Conservation (phyloP, 2,888 invertebrate genomes). For the Aproaerema taeniolella region DNA sequence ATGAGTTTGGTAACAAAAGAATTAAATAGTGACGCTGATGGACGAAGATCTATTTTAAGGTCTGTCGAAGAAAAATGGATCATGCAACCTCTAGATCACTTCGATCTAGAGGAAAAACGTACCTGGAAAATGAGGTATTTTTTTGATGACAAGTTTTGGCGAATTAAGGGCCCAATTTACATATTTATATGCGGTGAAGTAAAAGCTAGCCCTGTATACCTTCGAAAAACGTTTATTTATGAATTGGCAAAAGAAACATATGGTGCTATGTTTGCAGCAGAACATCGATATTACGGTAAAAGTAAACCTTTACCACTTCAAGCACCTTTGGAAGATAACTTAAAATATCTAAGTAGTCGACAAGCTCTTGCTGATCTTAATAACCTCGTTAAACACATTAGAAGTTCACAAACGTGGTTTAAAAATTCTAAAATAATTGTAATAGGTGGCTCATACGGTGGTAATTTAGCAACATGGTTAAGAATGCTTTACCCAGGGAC, state of each 20-base stretch:
- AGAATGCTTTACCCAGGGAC: conserved; percentile 60
- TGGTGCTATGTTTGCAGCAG: conserved; percentile 12
- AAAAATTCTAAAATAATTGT: conserved; percentile 19
- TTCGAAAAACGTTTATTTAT: neutral
- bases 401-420: conserved; percentile 9
- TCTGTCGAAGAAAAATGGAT: conserved; percentile 2
- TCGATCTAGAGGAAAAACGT: conserved; percentile 3
- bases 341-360: conserved; percentile 7
- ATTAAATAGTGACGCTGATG: neutral
- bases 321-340: neutral
- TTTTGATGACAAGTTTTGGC: conserved; percentile 1
- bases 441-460: conserved; percentile 55
- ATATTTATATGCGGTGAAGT: conserved; percentile 9
- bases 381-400: conserved; percentile 14
- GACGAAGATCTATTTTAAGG: neutral
- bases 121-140: conserved; percentile 17
- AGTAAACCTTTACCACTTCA: conserved; percentile 1
- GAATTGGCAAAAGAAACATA: conserved; percentile 7
- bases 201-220: neutral
- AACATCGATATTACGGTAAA: conserved; percentile 16
- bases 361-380: conserved; percentile 10
- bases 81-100: conserved; percentile 7
- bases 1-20: neutral
- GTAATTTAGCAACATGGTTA: conserved; percentile 63
- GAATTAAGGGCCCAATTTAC: conserved; percentile 10